Evolutionary conservation across 2,113 vertebrate genomes (phyloP), one percentile per base, ranked within the genome.

Genomic region (Pituophis catenifer): DNA sequence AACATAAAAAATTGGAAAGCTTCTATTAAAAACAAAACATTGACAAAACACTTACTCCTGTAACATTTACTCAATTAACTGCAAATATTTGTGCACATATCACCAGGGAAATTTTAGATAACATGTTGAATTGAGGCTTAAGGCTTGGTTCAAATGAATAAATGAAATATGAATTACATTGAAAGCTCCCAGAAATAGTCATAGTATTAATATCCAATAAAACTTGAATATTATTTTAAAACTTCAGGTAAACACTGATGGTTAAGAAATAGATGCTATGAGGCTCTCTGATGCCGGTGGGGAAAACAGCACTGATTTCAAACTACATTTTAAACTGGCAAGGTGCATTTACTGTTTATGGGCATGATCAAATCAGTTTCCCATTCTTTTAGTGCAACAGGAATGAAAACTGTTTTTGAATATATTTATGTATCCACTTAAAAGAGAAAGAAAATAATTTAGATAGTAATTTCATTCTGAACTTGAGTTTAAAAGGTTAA

Each of bases 401-500:
- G 93, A 92, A 92, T 81, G 94, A 33, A 52, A 96, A 75, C 24
- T 21, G 95, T 93, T 95, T 92, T 87, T 87, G 88, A 94, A 95
- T 95, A 52, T 0, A 0, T 95, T 92, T 62, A 70, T n/a, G 59
- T 88, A 29, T 9, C n/a, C 54, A 17, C 33, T 81, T 89, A 89
- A 90, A 26, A 90, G 93, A 95, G 54, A 70, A 93, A 90, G 96
- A 96, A 98, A 97, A 89, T 90, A 95, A 94, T 95, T 81, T 57
- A 94, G 96, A 92, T 95, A 97, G 97, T 98, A 95, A 97, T 97
- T 97, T 97, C 95, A 94, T 95, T 97, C 94, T 97, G 97, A 98
- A 96, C 96, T 95, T 93, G 96, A 97, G 97, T 98, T 97, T 97
- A 97, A 98, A 98, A 98, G 98, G 98, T 98, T 98, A 98, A 97